Evolutionary conservation across 2,888 invertebrate genomes (phyloP), one percentile per base, ranked within the genome.

Genomic region (Archips xylosteana): DNA sequence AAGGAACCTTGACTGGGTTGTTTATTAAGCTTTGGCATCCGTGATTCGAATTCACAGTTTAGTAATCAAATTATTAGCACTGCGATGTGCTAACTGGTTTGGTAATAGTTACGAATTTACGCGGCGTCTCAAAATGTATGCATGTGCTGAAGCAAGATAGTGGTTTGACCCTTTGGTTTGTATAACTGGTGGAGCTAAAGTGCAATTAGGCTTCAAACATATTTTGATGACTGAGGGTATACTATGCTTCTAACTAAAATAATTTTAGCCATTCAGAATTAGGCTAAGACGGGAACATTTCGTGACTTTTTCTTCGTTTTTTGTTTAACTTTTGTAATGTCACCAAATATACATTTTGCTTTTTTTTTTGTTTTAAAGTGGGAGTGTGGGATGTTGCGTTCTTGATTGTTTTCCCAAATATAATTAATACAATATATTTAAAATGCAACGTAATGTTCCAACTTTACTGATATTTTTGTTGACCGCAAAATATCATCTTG

Each of bases 41-140:
- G 47, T 6, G 32, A 23, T 57, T 66, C n/a, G 34, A 67, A 66
- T 54, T 42, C 39, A 59, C 59, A 67, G 54, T n/a, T 57, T 34
- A n/a, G 42, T 34, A 34, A 68, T 45, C 13, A 51, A 71, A 45
- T 32, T 15, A 69, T 73, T 64, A 68, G 63, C 73, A 69, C 39
- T n/a, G 57, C 60, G n/a, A 60, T 34, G n/a, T 57, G 39, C 12
- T 68, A 59, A 49, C 47, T 49, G 32, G 45, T 73, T 47, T 68
- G 12, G 63, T 15, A 73, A 73, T n/a, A 64, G 42, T 73, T 73
- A 59, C 68, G n/a, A 59, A 34, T 49, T 64, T 59, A 39, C 42
- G 39, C 34, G 10, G 10, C 39, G 9, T 68, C 63, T 49, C 72
- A 59, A 62, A 69, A 73, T 67, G 10, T 63, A 45, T 36, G 32